Base-by-base conservation (phyloP, 2,113 vertebrate species). In the Myiopsitta monachus region DNA sequence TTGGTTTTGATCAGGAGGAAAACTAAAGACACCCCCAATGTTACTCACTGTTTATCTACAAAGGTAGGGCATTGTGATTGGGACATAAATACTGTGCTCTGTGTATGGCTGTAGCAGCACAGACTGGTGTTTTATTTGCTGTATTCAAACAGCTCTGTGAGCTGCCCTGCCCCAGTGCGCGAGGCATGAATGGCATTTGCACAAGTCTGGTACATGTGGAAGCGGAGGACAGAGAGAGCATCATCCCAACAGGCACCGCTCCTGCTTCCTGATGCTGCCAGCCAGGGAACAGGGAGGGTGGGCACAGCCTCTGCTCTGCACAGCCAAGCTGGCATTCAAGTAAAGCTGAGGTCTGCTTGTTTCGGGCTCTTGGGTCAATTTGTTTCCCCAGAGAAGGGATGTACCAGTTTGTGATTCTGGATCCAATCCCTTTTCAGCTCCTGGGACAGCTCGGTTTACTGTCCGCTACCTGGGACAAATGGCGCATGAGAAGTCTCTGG, bases 1-100 rank as follows among this genome's bases (percentile, higher is more conserved):
- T 90, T 91, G 83, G 43, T 88, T 96, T 95, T 83, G 94, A 94
- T 95, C 80, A 74, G 44, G 47, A 39, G 72, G 67, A 87, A 96
- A 94, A 91, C 79, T 80, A 44, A 95, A 64, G 66, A 38, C 51
- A 57, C 30, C 54, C 81, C 66, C 74, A 75, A 4, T 33, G 28
- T 82, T 66, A 17, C n/a, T 85, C 54, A 21, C 63, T 82, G 68
- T 4, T 16, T 81, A 41, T 92, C 91, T 95, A 83, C 75, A 78
- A 75, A 93, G 47, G 90, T 38, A 81, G 76, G 61, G 83, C 69
- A 4, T 8, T 54, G 54, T 59, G 76, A 85, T 12, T 11, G 87
- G 92, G 93, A 90, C 83, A 84, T 92, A 85, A 91, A 77, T 54
- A 74, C 76, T 38, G 8, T 82, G 8, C 69, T 86, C 61, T 79